Evolutionary conservation across 30 jellyfish, hydroid and myxozoan genomes (phyloP).

Genomic region (Sanderia malayensis): DNA sequence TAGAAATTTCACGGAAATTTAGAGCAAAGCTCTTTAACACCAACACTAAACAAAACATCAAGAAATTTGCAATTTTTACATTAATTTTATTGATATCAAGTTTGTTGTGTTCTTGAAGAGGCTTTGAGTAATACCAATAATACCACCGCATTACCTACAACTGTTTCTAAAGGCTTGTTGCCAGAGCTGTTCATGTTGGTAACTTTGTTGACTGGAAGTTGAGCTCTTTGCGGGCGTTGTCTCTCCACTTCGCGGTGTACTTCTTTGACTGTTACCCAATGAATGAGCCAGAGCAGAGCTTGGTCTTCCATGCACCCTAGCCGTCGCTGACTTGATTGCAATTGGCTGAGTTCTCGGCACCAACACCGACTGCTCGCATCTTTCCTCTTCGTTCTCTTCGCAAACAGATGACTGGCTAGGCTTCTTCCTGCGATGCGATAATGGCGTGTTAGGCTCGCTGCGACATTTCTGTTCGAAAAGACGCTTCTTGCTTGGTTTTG

Average conservation of each 20-base stretch:
- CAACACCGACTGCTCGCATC: conserved; percentile 14
- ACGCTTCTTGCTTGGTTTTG: conserved; percentile 19
- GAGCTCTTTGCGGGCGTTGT: conserved; percentile 44
- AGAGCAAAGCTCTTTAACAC: no score
- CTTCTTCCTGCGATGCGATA: conserved; percentile 16
- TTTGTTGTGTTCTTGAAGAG: no score
- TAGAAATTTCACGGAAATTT: no score
- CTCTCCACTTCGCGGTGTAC: conserved; percentile 45
- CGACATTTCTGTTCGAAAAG: conserved; percentile 12
- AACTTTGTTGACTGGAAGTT: conserved; percentile 46
- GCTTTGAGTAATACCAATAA: no score
- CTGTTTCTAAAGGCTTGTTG: conserved; percentile 59
- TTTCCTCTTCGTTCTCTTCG: neutral
- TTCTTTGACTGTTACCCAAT: conserved; percentile 38
- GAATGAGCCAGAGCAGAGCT: conserved; percentile 31
- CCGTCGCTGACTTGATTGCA: conserved; percentile 27
- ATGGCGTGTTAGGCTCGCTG: conserved; percentile 51
- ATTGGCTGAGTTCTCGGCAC: conserved; percentile 58
- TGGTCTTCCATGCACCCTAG: neutral
- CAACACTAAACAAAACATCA: no score
- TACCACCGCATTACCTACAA: conserved; percentile 30
- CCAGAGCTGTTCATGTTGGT: conserved; percentile 53
- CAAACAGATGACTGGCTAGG: neutral
- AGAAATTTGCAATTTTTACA: no score
- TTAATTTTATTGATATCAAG: no score